These are phyloP conservation scores for Smithornis capensis DNA, from an alignment of 2,113 vertebrate species.

Conservation along the genomic window DNA sequence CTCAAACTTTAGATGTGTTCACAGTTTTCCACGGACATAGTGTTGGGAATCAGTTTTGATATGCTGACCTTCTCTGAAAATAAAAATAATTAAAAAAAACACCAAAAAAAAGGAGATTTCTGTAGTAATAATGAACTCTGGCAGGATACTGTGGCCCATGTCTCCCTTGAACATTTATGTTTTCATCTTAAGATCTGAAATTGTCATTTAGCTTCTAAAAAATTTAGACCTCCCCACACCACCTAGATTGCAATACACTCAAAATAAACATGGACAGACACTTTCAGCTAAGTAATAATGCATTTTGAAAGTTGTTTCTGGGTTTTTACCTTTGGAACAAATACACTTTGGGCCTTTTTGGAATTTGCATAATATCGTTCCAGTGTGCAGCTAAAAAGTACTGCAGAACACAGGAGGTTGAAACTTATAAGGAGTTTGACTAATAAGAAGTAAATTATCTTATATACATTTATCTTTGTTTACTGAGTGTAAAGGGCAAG, in stretches of 20 bases:
- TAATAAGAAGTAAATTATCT: background rate
- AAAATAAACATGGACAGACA: background rate
- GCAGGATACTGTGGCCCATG: background rate
- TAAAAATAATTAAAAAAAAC: background rate
- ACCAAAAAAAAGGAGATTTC: background rate
- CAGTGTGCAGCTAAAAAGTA: background rate
- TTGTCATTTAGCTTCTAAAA: background rate
- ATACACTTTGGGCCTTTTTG: background rate
- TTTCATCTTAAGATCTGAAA: background rate
- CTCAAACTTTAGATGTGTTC: background rate
- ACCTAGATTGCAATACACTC: background rate
- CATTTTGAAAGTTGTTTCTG: background rate
- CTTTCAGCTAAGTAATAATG: background rate
- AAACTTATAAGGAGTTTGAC: background rate
- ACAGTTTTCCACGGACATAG: background rate
- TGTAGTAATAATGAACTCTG: background rate
- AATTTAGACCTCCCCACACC: background rate
- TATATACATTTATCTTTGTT: background rate
- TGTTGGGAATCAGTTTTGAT: background rate
- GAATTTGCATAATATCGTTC: background rate
- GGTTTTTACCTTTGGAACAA: background rate
- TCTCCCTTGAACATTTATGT: background rate
- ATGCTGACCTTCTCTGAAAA: background rate
- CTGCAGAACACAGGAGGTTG: background rate
- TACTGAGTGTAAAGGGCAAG: background rate